phyloP scores from a whole-genome alignment of 2,113 vertebrate species.

The Emydura subglobosa region DNA sequence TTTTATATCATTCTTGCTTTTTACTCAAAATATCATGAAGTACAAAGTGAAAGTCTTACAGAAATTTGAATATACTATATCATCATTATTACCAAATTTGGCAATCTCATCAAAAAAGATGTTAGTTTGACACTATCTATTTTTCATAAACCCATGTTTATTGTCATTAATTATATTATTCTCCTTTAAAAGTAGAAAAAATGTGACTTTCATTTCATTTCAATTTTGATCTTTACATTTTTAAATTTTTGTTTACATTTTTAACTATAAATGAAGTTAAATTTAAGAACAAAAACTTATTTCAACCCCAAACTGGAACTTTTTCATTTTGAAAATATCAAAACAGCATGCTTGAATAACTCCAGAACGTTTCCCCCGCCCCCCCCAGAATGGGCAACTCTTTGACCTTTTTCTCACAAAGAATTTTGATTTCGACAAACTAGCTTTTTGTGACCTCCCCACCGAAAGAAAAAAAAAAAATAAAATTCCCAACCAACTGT shows the following conservation, averaged over 20 bases:
- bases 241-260: not conserved
- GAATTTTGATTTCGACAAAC: not conserved
- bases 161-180: not conserved
- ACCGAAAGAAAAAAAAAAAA: rapidly evolving
- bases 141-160: not conserved
- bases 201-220: not conserved
- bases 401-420: not conserved
- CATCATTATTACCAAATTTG: not conserved
- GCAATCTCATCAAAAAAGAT: not conserved
- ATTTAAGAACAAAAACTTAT: not conserved
- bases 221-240: not conserved
- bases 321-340: not conserved
- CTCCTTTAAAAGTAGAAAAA: not conserved
- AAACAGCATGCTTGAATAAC: not conserved
- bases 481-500: not conserved
- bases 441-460: not conserved
- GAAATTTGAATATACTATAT: not conserved
- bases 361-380: too few species aligned
- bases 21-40: not conserved
- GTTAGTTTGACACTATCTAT: not conserved
- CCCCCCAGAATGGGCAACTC: not conserved
- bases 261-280: not conserved
- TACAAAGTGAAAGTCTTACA: not conserved
- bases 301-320: not conserved
- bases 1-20: not conserved